Evolutionary conservation across 2,888 invertebrate species (phyloP).

Genomic region (Eulithis prunata): DNA sequence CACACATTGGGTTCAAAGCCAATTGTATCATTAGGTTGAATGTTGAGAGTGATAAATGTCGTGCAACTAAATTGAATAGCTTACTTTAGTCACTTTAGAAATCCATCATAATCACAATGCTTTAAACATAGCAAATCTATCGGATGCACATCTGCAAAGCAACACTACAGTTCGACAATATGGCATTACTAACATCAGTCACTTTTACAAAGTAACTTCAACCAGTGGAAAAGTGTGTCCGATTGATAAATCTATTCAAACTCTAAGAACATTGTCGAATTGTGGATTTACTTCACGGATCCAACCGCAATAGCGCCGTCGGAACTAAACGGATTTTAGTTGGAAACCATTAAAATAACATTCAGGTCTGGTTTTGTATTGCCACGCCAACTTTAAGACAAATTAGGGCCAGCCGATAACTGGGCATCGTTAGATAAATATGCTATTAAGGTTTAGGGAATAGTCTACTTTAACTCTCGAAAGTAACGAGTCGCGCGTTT

Average conservation of each 20-base stretch:
- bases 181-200: too few species aligned
- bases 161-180: too few species aligned
- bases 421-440: conserved; percentile 71
- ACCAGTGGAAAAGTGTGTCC: conserved; percentile 10
- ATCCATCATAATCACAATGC: too few species aligned
- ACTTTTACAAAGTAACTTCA: neutral
- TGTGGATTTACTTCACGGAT: conserved; percentile 19
- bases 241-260: conserved; percentile 12
- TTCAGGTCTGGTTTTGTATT: conserved; percentile 51
- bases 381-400: conserved; percentile 48
- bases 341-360: conserved; percentile 56
- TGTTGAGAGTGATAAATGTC: too few species aligned
- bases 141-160: too few species aligned
- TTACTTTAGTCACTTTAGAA: too few species aligned
- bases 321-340: conserved; percentile 34
- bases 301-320: conserved; percentile 18
- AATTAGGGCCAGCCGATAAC: conserved; percentile 72
- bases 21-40: too few species aligned
- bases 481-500: conserved; percentile 29
- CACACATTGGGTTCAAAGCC: neutral
- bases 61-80: too few species aligned
- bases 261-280: conserved; percentile 18
- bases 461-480: conserved; percentile 39
- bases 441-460: conserved; percentile 67
- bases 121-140: too few species aligned